phyloP scores from a whole-genome alignment of 2,113 vertebrate species.

The Psammodynastes pulverulentus region DNA sequence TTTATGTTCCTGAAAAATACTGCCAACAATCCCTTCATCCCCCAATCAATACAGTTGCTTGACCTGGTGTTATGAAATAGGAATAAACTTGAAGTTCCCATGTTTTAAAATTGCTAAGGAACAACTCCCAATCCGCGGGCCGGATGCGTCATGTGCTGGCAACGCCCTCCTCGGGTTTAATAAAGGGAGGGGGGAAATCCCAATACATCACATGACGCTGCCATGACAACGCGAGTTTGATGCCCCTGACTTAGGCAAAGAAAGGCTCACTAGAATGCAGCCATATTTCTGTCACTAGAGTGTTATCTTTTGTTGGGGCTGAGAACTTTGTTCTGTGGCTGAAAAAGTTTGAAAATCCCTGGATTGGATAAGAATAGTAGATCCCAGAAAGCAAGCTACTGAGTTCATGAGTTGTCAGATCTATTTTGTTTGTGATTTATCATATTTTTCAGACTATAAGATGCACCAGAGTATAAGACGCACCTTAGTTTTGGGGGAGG shows the following conservation, averaged over 20 bases:
- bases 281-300: background rate
- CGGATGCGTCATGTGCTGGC: too few relatives aligned
- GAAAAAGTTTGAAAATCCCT: background rate
- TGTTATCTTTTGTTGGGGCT: background rate
- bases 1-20: background rate
- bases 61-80: background rate
- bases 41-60: background rate
- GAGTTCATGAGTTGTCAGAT: background rate
- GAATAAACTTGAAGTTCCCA: background rate
- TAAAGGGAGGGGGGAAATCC: too few relatives aligned
- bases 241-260: too few relatives aligned
- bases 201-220: too few relatives aligned
- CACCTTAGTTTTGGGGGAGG: too few relatives aligned
- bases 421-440: background rate
- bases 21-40: rapidly evolving
- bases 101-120: background rate
- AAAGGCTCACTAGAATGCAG: background rate
- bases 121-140: too few relatives aligned
- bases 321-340: background rate
- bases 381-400: background rate
- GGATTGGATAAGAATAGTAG: background rate
- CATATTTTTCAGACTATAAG: too few relatives aligned
- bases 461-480: too few relatives aligned
- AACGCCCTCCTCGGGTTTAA: too few relatives aligned
- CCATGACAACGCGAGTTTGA: too few relatives aligned